phyloP scores from a whole-genome alignment of 2,113 vertebrate species.

The Delphinus delphis region DNA sequence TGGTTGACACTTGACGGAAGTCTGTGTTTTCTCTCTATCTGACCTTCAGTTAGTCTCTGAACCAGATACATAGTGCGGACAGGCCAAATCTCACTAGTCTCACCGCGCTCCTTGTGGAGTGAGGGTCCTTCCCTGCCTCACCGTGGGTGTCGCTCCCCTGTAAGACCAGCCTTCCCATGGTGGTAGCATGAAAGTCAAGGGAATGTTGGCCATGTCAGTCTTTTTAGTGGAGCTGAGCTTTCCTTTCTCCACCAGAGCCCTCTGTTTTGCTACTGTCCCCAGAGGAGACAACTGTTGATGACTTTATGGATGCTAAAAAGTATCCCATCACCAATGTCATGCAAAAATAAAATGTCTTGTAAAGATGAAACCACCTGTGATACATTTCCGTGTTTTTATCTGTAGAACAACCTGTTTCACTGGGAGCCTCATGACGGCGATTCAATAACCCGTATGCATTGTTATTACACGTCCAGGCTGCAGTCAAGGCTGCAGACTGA shows the following conservation, averaged over 20 bases:
- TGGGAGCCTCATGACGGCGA: neutral
- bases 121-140: neutral
- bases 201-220: too few relatives aligned
- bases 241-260: neutral
- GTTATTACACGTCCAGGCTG: neutral
- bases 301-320: too few relatives aligned
- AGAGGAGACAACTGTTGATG: neutral
- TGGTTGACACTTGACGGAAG: accelerated
- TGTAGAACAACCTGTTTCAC: too few relatives aligned
- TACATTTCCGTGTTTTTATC: accelerated
- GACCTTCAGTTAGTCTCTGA: neutral
- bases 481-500: neutral
- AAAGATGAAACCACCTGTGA: accelerated
- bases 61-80: neutral
- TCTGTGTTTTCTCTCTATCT: too few relatives aligned
- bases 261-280: neutral
- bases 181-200: neutral
- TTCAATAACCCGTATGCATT: too few relatives aligned
- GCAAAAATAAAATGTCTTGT: neutral
- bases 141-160: neutral
- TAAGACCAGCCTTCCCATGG: neutral
- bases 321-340: neutral
- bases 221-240: neutral
- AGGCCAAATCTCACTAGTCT: too few relatives aligned
- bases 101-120: neutral